Percentiles rank a stretch among this genome's conserved stretches.
Evolutionary conservation across 2,797 vertebrate genomes (phyloP).

Genomic region (Threskiornis aethiopicus): DNA sequence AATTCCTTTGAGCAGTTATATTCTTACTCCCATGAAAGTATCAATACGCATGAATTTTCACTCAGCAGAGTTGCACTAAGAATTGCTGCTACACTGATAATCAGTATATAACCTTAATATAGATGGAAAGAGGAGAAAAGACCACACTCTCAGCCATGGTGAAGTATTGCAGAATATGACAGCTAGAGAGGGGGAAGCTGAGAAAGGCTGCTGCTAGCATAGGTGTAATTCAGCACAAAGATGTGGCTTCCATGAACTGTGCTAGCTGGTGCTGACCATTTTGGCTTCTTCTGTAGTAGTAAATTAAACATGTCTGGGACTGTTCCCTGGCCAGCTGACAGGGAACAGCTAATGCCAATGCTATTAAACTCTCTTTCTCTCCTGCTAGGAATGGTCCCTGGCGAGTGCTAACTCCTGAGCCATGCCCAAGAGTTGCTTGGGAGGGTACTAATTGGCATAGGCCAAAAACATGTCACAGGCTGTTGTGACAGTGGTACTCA

Average conservation of each 20-base stretch:
- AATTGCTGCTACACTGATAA: not conserved
- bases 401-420: not conserved
- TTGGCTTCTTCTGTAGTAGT: not conserved
- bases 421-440: not conserved
- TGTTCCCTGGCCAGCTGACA: constrained; percentile 28
- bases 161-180: not conserved
- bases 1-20: not conserved
- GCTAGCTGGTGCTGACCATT: not conserved
- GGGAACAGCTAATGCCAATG: not conserved
- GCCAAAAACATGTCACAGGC: not conserved
- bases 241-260: not conserved
- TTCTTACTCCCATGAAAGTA: not conserved
- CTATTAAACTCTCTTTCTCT: constrained; percentile 4
- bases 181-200: not conserved
- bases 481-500: not conserved
- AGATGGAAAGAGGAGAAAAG: not conserved
- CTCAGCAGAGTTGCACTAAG: not conserved
- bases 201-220: not conserved
- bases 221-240: not conserved
- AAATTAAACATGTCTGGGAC: not conserved
- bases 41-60: not conserved
- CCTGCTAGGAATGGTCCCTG: not conserved
- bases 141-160: not conserved
- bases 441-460: not conserved
- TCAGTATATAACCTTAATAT: not conserved